These are phyloP conservation scores for Venustaconcha ellipsiformis DNA, from an alignment of 1,140 invertebrate species.

Conservation along the genomic window DNA sequence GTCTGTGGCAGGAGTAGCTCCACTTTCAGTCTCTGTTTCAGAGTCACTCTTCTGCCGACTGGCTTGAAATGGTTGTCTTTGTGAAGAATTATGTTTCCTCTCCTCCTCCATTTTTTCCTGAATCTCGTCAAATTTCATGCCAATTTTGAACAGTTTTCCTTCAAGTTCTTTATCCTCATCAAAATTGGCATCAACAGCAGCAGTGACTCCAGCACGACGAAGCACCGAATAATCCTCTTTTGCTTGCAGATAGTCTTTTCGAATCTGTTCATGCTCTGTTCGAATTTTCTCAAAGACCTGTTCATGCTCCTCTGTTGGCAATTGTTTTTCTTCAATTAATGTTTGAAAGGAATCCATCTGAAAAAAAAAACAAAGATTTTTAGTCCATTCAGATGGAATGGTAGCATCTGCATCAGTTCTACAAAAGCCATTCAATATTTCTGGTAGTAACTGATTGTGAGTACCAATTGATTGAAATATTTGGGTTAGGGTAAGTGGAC, in stretches of 20 bases:
- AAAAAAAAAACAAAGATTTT: slow-evolving; percentile 1
- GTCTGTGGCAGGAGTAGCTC: slow-evolving; percentile 37
- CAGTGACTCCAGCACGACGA: slow-evolving; percentile 37
- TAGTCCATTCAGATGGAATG: no score
- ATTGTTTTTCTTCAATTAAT: slow-evolving; percentile 52
- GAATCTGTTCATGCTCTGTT: slow-evolving; percentile 57
- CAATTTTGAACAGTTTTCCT: slow-evolving; percentile 62
- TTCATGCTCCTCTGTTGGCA: slow-evolving; percentile 58
- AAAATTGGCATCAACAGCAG: slow-evolving; percentile 47
- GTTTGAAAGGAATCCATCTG: slow-evolving; percentile 63
- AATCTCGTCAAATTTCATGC: slow-evolving; percentile 66
- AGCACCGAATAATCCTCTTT: slow-evolving; percentile 64
- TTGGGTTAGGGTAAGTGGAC: no score
- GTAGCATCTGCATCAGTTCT: no score
- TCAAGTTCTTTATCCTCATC: slow-evolving; percentile 62
- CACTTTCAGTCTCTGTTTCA: slow-evolving; percentile 5
- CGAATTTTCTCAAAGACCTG: slow-evolving; percentile 60
- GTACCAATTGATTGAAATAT: no score
- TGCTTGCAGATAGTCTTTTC: slow-evolving; percentile 56
- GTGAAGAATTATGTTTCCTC: slow-evolving; percentile 47
- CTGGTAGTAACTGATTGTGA: no score
- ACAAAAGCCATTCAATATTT: no score
- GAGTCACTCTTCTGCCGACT: slow-evolving; percentile 27
- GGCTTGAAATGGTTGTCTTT: slow-evolving; percentile 59
- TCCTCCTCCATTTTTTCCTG: slow-evolving; percentile 61